Conservation (phyloP, 2,797 vertebrate species). For the Melanotaenia maccullochi region DNA sequence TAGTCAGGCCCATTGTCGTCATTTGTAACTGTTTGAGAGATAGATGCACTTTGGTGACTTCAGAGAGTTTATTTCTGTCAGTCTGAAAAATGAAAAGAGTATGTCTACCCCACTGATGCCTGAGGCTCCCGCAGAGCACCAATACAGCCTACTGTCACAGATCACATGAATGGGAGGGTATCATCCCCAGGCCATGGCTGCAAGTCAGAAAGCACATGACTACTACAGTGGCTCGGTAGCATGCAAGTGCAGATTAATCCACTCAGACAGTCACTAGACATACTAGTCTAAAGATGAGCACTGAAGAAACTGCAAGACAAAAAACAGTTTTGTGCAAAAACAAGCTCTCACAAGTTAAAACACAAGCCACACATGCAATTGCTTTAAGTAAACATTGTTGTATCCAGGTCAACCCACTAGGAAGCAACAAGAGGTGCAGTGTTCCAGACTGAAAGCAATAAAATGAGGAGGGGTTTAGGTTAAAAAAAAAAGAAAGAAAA, state of each 20-base stretch:
- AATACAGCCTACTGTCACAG: constrained; percentile 51
- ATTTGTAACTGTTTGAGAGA: constrained; percentile 14
- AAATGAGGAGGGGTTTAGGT: neutral
- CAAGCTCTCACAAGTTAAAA: constrained; percentile 9
- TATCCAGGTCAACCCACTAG: constrained; percentile 47
- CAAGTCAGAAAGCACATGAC: constrained; percentile 80
- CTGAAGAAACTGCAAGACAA: constrained; percentile 15
- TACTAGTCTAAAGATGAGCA: constrained; percentile 12
- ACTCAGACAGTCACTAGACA: constrained; percentile 24
- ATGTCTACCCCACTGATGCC: constrained; percentile 42
- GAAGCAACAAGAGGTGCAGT: constrained; percentile 51
- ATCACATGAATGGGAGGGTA: constrained; percentile 75
- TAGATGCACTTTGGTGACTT: constrained; percentile 34
- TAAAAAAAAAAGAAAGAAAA: no score
- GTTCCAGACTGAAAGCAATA: constrained; percentile 39
- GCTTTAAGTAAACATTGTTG: constrained; percentile 48
- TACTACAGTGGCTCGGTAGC: constrained; percentile 58
- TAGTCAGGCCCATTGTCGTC: neutral
- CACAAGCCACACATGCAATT: constrained; percentile 18
- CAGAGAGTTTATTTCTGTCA: constrained; percentile 54
- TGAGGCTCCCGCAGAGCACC: constrained; percentile 30
- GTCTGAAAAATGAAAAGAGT: constrained; percentile 44
- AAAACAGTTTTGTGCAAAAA: constrained; percentile 39
- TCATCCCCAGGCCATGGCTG: constrained; percentile 73
- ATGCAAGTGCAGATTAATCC: constrained; percentile 42